phyloP scores from a whole-genome alignment of 2,888 invertebrate species.

The Actias luna region DNA sequence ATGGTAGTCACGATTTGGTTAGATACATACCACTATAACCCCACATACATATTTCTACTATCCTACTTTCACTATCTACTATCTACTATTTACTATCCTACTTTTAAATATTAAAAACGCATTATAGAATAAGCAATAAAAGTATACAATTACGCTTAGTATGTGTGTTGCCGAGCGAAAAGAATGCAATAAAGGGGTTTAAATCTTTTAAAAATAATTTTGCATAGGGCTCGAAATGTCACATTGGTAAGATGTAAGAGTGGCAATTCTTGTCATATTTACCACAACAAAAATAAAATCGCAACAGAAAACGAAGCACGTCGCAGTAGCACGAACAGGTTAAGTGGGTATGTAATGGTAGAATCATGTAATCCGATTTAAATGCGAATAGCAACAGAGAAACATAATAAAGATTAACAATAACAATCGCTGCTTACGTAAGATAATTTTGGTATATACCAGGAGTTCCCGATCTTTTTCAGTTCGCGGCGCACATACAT shows the following conservation, averaged over 20 bases:
- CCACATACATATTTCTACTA: too few species aligned
- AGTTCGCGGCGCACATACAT: too few species aligned
- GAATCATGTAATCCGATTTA: slow-evolving; percentile 27
- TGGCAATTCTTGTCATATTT: slow-evolving; percentile 5
- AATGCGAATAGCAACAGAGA: slow-evolving; percentile 22
- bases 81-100: too few species aligned
- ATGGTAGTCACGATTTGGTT: too few species aligned
- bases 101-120: too few species aligned
- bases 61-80: too few species aligned
- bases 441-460: not conserved
- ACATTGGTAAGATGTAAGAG: not conserved
- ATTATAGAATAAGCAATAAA: too few species aligned
- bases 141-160: too few species aligned
- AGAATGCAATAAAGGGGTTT: too few species aligned
- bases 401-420: slow-evolving; percentile 15
- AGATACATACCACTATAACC: too few species aligned
- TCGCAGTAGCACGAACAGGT: slow-evolving; percentile 23
- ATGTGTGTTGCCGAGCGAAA: too few species aligned
- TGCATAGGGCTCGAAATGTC: not conserved
- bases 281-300: slow-evolving; percentile 12
- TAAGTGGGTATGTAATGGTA: slow-evolving; percentile 23
- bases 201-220: not conserved
- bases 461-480: too few species aligned
- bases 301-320: slow-evolving; percentile 19
- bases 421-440: not conserved